Percentiles rank a stretch among this genome's conserved stretches.
Conservation (phyloP, 1,140 invertebrate genomes). For the Eriosoma lanigerum region DNA sequence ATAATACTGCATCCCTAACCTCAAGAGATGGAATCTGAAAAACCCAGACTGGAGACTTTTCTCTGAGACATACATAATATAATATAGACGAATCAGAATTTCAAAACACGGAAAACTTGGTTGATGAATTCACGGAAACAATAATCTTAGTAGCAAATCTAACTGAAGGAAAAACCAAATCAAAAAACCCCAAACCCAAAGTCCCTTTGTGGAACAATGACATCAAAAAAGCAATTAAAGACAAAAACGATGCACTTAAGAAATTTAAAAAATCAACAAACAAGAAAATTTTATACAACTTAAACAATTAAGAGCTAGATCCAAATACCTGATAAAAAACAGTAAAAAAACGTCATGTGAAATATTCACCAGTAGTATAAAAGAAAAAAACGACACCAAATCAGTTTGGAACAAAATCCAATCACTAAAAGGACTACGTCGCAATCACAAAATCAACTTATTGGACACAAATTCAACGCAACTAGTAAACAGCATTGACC, state of each 20-base stretch:
- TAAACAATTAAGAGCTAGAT: neutral
- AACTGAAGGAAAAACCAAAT: neutral
- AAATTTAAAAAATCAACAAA: neutral
- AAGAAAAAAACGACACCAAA: neutral
- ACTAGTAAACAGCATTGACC: neutral
- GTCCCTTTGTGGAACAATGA: neutral
- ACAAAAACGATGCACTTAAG: neutral
- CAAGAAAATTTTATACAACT: neutral
- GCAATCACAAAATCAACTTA: neutral
- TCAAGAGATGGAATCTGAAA: neutral
- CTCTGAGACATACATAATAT: neutral
- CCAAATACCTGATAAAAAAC: neutral
- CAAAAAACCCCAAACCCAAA: neutral
- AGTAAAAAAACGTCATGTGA: neutral
- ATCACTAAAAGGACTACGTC: neutral
- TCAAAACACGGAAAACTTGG: neutral
- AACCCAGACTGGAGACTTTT: neutral
- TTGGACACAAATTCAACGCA: too few species aligned
- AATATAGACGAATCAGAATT: neutral
- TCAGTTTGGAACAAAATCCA: neutral
- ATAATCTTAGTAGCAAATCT: neutral
- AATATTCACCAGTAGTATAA: neutral
- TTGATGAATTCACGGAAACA: neutral
- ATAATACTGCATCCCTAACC: neutral
- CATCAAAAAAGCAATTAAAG: neutral